phyloP scores from a whole-genome alignment of 2,113 vertebrate species.

The Calypte anna region DNA sequence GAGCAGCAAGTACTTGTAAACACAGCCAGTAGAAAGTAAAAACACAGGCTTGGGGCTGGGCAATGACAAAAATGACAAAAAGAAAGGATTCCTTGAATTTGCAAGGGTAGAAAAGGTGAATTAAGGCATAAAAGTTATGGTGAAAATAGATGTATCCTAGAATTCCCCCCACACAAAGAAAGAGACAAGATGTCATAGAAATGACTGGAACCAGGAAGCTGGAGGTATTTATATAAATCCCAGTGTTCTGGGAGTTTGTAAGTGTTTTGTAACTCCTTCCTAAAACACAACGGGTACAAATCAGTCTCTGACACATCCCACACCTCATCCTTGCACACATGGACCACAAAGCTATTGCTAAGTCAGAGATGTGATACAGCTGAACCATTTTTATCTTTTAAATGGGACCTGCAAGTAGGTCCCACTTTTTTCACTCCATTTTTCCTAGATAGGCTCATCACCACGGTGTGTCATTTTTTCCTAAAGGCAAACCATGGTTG shows the following conservation, averaged over 20 bases:
- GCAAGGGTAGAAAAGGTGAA: not conserved
- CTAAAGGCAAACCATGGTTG: not conserved
- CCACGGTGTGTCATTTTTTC: not conserved
- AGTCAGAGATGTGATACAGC: not conserved
- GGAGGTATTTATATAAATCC: not conserved
- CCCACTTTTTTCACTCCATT: not conserved
- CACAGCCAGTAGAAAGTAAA: not conserved
- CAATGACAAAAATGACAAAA: not conserved
- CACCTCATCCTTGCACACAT: not conserved
- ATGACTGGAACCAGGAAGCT: not conserved
- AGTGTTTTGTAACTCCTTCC: not conserved
- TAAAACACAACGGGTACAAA: not conserved
- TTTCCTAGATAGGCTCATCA: constrained; percentile 3
- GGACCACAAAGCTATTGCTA: not conserved
- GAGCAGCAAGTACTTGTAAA: not conserved
- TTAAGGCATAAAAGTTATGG: not conserved
- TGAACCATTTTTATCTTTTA: not conserved
- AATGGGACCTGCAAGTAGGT: not conserved
- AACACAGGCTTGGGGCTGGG: not conserved
- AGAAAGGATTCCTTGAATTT: not conserved
- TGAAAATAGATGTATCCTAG: not conserved
- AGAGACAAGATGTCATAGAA: not conserved
- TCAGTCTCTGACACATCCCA: not conserved
- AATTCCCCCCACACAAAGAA: not conserved
- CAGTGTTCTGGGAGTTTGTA: not conserved